Base-by-base conservation (phyloP, 2,113 vertebrate genomes). In the Trichechus manatus region DNA sequence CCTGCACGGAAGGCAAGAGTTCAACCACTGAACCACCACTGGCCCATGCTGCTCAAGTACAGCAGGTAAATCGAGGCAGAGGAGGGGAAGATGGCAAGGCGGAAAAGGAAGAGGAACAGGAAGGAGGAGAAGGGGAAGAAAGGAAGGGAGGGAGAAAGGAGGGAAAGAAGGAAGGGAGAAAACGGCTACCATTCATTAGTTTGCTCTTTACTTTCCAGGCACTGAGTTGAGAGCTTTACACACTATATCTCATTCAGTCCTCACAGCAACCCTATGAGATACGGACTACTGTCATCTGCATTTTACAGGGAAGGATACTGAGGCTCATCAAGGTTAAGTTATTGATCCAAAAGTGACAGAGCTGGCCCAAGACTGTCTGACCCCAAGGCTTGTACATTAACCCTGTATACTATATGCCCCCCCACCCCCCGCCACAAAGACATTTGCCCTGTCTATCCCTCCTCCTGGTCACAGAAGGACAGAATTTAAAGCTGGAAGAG, bases 221-320 rank as follows among this genome's bases (percentile, higher is more conserved):
- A 5, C 77, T 8, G 39, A 87, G 70, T 70, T 59, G 33, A 90
- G 70, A 1, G 9, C 47, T 75, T 68, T 56, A 36, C 20, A 33
- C 3, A 20, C 36, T 2, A 1, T 23, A 17, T 66, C 33, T 44
- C 80, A 80, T 44, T 82, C 79, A 56, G 20, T 22, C 27, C 70
- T 53, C 93, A 82, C 20, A 88, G 17, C n/a, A 78, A 0, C 8
- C 42, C 77, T n/a, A 4, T 31, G 63, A 87, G n/a, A 59, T 14
- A n/a, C 36, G 42, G 27, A 63, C 36, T 44, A 9, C 44, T 36
- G 39, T 47, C 78, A n/a, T 23, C 75, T 66, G 31, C n/a, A 6
- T n/a, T 89, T 95, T 91, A 96, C 5, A 78, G n/a, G 39, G 33
- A 82, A 87, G 61, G 8, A 17, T 90, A 29, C 81, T 87, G 70